phyloP scores from a whole-genome alignment of 2,888 invertebrate species.

The Hydropsyche betteni region DNA sequence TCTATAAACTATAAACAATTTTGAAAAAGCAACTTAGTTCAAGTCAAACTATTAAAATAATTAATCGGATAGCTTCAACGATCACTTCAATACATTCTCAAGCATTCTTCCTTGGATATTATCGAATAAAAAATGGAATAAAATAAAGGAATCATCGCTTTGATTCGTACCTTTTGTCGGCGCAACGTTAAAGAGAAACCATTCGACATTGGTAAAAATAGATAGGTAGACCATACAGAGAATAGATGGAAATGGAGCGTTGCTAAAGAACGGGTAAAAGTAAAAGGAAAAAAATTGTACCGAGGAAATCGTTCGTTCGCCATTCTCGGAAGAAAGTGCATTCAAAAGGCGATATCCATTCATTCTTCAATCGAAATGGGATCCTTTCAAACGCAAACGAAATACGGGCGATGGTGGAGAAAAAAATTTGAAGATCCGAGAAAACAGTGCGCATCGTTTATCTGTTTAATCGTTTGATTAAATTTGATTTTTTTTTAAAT shows the following conservation, averaged over 20 bases:
- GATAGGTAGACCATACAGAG: not conserved
- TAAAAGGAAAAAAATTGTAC: too few species aligned
- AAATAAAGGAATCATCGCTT: not conserved
- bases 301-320: not conserved
- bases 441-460: constrained; percentile 6
- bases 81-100: too few species aligned
- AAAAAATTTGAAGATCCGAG: not conserved
- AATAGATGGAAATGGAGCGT: not conserved
- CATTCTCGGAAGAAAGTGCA: constrained; percentile 14
- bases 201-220: constrained; percentile 7
- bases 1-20: too few species aligned
- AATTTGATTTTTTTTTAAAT: too few species aligned
- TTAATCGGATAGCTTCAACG: too few species aligned
- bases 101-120: too few species aligned
- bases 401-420: not conserved
- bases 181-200: constrained; percentile 23
- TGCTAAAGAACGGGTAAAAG: too few species aligned
- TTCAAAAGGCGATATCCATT: constrained; percentile 33
- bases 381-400: constrained; percentile 8
- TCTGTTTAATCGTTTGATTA: constrained; percentile 6
- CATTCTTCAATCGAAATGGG: constrained; percentile 29
- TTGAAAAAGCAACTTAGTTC: too few species aligned
- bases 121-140: too few species aligned
- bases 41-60: too few species aligned
- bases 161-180: constrained; percentile 19